A percentile compares a stretch with the other conserved stretches of the same genome.
Evolutionary conservation across 2,113 vertebrate genomes (phyloP).

Genomic region (Stigmatopora argus): DNA sequence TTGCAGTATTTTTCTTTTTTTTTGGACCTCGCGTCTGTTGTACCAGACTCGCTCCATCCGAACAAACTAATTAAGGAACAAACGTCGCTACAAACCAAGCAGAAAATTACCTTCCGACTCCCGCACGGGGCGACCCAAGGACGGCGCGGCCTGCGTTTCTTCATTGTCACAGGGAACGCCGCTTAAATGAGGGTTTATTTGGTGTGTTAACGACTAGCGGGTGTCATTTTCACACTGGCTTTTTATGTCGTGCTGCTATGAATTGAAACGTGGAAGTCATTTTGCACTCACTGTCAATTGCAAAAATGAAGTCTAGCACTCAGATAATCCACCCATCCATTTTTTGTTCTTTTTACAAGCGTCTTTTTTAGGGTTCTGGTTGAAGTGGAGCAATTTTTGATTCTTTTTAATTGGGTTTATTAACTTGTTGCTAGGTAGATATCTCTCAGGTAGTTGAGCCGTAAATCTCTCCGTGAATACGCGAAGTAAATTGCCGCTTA

Average conservation of each 20-base stretch:
- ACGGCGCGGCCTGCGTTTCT: conserved; percentile 48
- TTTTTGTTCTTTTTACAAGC: background rate
- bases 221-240: conserved; percentile 41
- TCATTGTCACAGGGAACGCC: conserved; percentile 21
- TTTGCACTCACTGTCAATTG: background rate
- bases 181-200: conserved; percentile 27
- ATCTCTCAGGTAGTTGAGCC: conserved; percentile 13
- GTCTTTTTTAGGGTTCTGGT: background rate
- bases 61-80: conserved; percentile 77
- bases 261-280: background rate
- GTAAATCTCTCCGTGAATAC: conserved; percentile 34
- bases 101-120: conserved; percentile 74
- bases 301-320: background rate
- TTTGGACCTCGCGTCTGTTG: background rate
- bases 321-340: background rate
- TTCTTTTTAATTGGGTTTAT: too few species aligned
- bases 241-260: background rate
- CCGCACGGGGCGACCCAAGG: conserved; percentile 70
- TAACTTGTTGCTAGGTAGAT: conserved; percentile 3
- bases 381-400: background rate
- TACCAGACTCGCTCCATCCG: background rate
- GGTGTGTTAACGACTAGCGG: conserved; percentile 46
- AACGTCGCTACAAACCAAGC: conserved; percentile 75
- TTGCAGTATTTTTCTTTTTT: background rate
- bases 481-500: conserved; percentile 44